Percentiles rank a stretch among this genome's conserved stretches.
phyloP scores from a whole-genome alignment of 2,113 vertebrate genomes.

The Malurus melanocephalus region DNA sequence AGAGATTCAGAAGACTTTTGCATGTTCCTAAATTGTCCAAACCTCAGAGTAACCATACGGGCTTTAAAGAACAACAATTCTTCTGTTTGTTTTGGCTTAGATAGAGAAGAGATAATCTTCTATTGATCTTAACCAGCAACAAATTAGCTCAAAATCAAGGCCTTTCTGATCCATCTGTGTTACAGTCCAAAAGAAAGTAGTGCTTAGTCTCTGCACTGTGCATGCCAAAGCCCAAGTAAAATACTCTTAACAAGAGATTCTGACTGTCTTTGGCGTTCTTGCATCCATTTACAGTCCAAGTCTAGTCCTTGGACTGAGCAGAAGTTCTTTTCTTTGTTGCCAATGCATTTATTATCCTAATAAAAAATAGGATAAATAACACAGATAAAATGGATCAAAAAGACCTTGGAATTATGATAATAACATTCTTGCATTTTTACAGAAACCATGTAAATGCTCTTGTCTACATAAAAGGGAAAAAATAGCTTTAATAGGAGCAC shows the following conservation, averaged over 20 bases:
- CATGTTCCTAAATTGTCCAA: neutral
- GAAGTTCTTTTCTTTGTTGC: neutral
- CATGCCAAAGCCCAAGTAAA: neutral
- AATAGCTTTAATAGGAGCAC: neutral
- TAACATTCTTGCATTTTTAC: neutral
- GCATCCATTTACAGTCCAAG: neutral
- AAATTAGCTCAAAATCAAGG: neutral
- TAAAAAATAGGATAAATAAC: neutral
- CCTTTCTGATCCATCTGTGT: neutral
- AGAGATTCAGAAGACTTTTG: neutral
- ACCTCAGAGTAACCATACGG: neutral
- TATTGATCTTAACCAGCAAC: neutral
- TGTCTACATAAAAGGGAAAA: neutral
- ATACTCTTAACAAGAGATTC: neutral
- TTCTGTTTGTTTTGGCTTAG: neutral
- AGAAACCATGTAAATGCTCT: neutral
- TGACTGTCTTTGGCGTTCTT: neutral
- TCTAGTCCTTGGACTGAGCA: neutral
- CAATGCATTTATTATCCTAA: neutral
- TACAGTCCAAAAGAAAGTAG: neutral
- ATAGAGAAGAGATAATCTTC: neutral
- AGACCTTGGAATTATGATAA: neutral
- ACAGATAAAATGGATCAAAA: neutral
- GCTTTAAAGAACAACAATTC: neutral
- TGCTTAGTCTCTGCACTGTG: neutral